phyloP scores from a whole-genome alignment of 2,797 vertebrate genomes.

The Lacerta bilineata region DNA sequence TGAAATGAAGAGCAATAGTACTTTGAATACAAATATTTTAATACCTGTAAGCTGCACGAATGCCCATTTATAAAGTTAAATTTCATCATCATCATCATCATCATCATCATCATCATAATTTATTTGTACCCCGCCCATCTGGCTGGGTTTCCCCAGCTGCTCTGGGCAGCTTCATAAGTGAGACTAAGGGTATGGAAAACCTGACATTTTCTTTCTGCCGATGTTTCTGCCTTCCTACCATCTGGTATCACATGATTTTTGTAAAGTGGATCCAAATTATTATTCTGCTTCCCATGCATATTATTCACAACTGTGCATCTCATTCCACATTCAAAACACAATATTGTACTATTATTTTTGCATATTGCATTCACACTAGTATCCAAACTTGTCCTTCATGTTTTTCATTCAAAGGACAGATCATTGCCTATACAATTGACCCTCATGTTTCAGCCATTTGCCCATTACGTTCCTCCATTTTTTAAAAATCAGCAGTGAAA shows the following conservation, averaged over 20 bases:
- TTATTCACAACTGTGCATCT: not conserved
- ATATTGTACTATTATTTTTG: not conserved
- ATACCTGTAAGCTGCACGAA: slow-evolving; percentile 64
- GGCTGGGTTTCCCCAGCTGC: no score
- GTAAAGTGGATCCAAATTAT: not conserved
- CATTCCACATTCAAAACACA: not conserved
- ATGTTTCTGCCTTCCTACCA: not conserved
- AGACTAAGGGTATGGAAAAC: not conserved
- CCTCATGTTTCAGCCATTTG: not conserved
- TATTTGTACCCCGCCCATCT: no score
- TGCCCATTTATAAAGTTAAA: slow-evolving; percentile 64
- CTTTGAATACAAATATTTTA: slow-evolving; percentile 65
- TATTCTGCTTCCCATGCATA: not conserved
- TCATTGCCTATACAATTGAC: not conserved
- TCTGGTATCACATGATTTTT: not conserved
- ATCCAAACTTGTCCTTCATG: not conserved
- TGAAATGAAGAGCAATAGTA: slow-evolving; percentile 62
- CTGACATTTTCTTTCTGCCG: not conserved
- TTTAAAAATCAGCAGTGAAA: not conserved
- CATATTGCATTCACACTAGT: not conserved
- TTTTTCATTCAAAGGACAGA: not conserved
- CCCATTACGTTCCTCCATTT: not conserved
- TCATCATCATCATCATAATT: no score
- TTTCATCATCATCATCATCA: slow-evolving; percentile 52
- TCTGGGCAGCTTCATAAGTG: not conserved